These are phyloP conservation scores for Basileuterus tristriatus DNA, from an alignment of 2,797 vertebrate species.

Conservation along the genomic window DNA sequence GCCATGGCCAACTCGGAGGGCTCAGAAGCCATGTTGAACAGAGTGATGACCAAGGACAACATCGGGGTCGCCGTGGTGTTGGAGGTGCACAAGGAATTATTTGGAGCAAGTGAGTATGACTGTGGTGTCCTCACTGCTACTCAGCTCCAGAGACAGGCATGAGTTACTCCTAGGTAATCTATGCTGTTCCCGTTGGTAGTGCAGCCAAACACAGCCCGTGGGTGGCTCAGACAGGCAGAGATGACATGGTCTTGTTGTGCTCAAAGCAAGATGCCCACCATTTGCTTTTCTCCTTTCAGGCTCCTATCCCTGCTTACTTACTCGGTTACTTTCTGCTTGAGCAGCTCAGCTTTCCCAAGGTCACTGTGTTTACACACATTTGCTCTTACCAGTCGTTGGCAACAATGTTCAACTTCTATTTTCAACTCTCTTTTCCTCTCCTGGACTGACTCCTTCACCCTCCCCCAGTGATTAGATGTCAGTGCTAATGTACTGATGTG, in stretches of 20 bases:
- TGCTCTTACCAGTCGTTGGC: background rate
- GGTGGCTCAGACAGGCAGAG: background rate
- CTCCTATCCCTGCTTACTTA: background rate
- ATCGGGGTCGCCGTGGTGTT: slow-evolving; percentile 93
- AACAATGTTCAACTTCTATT: background rate
- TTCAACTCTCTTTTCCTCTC: background rate
- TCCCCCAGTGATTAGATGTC: background rate
- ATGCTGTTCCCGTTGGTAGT: background rate
- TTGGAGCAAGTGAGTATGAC: slow-evolving; percentile 82
- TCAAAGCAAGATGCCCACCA: background rate
- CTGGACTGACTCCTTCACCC: background rate
- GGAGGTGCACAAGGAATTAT: slow-evolving; percentile 92
- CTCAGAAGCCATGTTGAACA: slow-evolving; percentile 96
- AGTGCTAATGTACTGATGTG: background rate
- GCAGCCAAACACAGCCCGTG: background rate
- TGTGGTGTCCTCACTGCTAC: accelerated
- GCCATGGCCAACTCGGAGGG: slow-evolving; percentile 98
- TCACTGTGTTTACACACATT: background rate
- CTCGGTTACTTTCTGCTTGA: background rate
- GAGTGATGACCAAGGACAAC: slow-evolving; percentile 99
- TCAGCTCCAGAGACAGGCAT: accelerated
- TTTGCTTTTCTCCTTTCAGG: background rate
- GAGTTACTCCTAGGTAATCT: background rate
- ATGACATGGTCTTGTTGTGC: background rate
- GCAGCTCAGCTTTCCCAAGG: slow-evolving; percentile 65